Percentiles rank a stretch among this genome's conserved stretches.
Conservation (phyloP, 2,113 vertebrate genomes). For the Speoplatyrhinus poulsoni region DNA sequence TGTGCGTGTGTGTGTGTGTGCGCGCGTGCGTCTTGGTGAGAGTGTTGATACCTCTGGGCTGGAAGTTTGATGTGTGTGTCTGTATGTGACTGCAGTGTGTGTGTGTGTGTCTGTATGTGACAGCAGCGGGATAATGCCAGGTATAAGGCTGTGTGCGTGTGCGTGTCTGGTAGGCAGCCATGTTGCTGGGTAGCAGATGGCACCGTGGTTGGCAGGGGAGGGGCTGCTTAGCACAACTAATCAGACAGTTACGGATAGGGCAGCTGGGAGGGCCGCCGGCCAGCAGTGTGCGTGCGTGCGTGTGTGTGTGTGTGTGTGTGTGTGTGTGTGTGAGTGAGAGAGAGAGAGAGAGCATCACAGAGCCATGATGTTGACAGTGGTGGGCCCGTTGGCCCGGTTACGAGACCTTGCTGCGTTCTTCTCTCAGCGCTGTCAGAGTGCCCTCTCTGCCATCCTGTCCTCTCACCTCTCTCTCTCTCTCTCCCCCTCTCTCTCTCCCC, state of each 20-base stretch:
- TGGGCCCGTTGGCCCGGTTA: slow-evolving; percentile 87
- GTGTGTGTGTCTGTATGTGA: slow-evolving; percentile 55
- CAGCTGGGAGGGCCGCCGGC: slow-evolving; percentile 98
- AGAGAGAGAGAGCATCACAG: slow-evolving; percentile 69
- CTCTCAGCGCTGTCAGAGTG: slow-evolving; percentile 71
- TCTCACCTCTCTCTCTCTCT: slow-evolving; percentile 53
- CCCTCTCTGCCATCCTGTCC: slow-evolving; percentile 66
- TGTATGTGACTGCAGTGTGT: slow-evolving; percentile 57
- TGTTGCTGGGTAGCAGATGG: slow-evolving; percentile 99
- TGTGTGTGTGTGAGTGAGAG: slow-evolving; percentile 8
- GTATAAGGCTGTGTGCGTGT: slow-evolving; percentile 51
- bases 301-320: slow-evolving; percentile 33
- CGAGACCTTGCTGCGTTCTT: slow-evolving; percentile 89
- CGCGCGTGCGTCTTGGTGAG: slow-evolving; percentile 38
- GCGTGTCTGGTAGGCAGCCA: slow-evolving; percentile 93
- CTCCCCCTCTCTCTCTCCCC: not conserved
- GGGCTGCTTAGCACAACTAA: slow-evolving; percentile 99
- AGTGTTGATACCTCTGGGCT: slow-evolving; percentile 71
- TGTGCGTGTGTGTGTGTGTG: slow-evolving; percentile 16
- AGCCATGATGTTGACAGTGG: slow-evolving; percentile 96
- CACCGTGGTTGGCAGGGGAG: slow-evolving; percentile 97
- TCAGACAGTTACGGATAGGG: slow-evolving; percentile 99
- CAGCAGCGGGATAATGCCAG: slow-evolving; percentile 70
- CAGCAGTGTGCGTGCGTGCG: slow-evolving; percentile 79
- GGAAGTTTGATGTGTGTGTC: slow-evolving; percentile 67